A percentile compares a stretch with the other conserved stretches of the same genome.
These are phyloP conservation scores for Platysternon megacephalum DNA, from an alignment of 2,113 vertebrate species.

Conservation along the genomic window DNA sequence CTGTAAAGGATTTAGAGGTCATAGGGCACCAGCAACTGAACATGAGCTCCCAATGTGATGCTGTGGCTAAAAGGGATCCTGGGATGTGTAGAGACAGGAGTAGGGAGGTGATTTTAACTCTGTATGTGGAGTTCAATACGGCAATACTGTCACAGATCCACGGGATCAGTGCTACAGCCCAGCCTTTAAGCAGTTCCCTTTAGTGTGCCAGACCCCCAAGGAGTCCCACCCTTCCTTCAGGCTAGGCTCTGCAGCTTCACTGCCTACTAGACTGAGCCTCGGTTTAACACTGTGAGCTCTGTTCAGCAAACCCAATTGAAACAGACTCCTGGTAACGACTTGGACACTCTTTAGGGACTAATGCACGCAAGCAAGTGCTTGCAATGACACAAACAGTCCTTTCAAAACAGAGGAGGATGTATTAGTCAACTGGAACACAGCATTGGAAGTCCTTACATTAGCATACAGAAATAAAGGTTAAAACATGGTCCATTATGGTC, in stretches of 20 bases:
- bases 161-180: not conserved
- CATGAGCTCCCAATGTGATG: not conserved
- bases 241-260: not conserved
- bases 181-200: not conserved
- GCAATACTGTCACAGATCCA: not conserved
- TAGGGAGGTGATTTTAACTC: not conserved
- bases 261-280: not conserved
- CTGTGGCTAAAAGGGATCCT: not conserved
- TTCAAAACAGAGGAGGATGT: not conserved
- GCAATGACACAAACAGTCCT: not conserved
- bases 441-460: not conserved
- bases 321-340: not conserved
- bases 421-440: not conserved
- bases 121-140: not conserved
- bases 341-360: not conserved
- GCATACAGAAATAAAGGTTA: not conserved
- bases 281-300: not conserved
- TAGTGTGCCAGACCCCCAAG: not conserved
- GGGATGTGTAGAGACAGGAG: not conserved
- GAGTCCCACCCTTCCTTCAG: not conserved
- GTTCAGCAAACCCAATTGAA: not conserved
- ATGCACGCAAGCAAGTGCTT: not conserved
- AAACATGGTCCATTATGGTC: not conserved
- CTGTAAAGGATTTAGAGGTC: not conserved
- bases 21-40: not conserved